These are phyloP conservation scores for Gallinago jamesoni DNA, from an alignment of 2,113 vertebrate genomes.

Conservation along the genomic window DNA sequence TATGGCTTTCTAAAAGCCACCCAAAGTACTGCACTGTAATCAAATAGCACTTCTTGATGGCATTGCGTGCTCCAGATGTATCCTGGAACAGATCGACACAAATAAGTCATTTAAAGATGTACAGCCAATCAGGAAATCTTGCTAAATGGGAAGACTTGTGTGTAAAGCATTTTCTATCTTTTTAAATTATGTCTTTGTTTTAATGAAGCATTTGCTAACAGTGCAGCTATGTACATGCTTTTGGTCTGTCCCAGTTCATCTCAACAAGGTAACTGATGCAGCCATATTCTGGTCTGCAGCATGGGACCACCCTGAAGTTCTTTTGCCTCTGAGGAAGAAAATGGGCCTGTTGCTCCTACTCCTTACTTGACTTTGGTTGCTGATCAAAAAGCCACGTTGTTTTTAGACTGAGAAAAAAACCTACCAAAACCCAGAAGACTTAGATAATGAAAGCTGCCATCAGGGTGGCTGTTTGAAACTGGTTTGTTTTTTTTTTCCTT, in stretches of 20 bases:
- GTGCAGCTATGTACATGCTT: rapidly evolving
- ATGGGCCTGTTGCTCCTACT: background rate
- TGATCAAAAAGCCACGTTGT: background rate
- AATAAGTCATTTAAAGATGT: slow-evolving; percentile 4
- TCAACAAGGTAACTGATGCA: background rate
- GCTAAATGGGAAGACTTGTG: background rate
- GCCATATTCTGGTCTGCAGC: background rate
- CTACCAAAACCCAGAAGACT: background rate
- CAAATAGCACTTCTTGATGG: slow-evolving; percentile 37
- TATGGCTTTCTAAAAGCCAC: slow-evolving; percentile 51
- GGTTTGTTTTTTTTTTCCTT: background rate
- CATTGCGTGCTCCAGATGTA: background rate
- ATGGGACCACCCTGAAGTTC: background rate
- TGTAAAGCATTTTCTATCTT: background rate
- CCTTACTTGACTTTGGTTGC: background rate
- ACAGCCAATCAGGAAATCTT: background rate
- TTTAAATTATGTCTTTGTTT: background rate
- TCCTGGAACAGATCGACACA: background rate
- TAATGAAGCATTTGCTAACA: background rate
- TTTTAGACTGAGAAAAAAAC: background rate
- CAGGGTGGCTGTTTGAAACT: background rate
- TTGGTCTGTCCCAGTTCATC: background rate
- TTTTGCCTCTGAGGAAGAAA: background rate
- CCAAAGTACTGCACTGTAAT: slow-evolving; percentile 28
- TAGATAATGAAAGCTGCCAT: background rate